phyloP scores from a whole-genome alignment of 2,113 vertebrate genomes.

The Petaurus breviceps region DNA sequence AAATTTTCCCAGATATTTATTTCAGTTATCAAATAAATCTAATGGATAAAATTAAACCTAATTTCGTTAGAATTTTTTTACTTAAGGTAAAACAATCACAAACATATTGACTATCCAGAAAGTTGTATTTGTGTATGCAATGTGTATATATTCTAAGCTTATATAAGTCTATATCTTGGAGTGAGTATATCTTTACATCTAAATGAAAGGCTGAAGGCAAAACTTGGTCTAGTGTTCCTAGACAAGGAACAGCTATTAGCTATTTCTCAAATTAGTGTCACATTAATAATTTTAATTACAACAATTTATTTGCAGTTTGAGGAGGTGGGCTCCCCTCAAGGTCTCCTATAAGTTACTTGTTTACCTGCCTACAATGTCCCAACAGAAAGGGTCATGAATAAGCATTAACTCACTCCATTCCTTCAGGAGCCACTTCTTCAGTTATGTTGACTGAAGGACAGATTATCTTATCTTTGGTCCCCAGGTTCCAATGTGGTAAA shows the following conservation, averaged over 20 bases:
- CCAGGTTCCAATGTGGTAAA: neutral
- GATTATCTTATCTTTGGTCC: neutral
- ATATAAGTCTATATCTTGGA: neutral
- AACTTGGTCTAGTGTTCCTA: neutral
- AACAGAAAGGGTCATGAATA: neutral
- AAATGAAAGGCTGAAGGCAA: neutral
- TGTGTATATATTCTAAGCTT: neutral
- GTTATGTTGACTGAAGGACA: neutral
- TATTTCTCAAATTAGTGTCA: neutral
- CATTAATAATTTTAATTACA: neutral
- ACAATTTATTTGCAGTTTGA: neutral
- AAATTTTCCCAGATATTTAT: neutral
- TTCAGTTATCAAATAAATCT: neutral
- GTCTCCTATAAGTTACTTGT: neutral
- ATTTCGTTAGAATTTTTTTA: neutral
- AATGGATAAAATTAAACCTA: neutral
- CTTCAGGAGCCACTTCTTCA: neutral
- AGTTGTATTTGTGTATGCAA: neutral
- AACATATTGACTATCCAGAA: neutral
- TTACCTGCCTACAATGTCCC: neutral
- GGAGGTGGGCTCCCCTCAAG: neutral
- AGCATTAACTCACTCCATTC: neutral
- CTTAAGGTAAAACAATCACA: neutral
- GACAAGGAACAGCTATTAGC: neutral
- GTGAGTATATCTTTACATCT: neutral